Percentiles rank a stretch among this genome's conserved stretches.
These are phyloP conservation scores for Drosophila sordidapex DNA, from an alignment of 2,888 invertebrate genomes.

Conservation along the genomic window DNA sequence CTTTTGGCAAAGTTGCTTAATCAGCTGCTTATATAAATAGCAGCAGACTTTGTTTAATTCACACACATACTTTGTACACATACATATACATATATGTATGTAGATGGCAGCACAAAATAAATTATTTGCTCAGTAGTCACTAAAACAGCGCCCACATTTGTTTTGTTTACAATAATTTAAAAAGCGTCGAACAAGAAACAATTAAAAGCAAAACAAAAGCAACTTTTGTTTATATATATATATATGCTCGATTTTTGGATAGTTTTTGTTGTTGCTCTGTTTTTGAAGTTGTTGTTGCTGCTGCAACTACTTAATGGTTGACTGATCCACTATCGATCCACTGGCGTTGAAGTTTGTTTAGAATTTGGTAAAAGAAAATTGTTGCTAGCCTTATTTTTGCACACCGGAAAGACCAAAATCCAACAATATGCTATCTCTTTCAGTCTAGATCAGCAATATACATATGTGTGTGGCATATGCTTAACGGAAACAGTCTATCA, in stretches of 20 bases:
- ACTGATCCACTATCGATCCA: conserved; percentile 8
- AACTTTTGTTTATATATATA: conserved; percentile 51
- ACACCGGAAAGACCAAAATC: not conserved
- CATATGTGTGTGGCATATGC: conserved; percentile 6
- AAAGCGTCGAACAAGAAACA: conserved; percentile 54
- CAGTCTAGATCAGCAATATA: conserved; percentile 1
- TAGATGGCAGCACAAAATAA: conserved; percentile 20
- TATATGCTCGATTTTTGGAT: conserved; percentile 1
- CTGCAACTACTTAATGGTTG: conserved; percentile 33
- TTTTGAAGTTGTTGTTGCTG: conserved; percentile 14
- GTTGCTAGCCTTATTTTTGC: conserved; percentile 1
- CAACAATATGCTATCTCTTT: not conserved
- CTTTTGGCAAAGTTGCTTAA: conserved; percentile 34
- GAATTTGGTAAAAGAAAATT: conserved; percentile 15
- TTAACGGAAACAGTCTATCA: conserved; percentile 37
- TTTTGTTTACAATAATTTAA: conserved; percentile 76
- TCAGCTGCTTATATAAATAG: conserved; percentile 47
- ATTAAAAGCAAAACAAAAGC: conserved; percentile 39
- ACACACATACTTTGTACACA: not conserved
- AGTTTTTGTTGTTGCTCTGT: conserved; percentile 6
- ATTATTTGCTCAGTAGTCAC: conserved; percentile 70
- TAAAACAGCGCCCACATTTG: conserved; percentile 63
- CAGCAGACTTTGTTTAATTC: conserved; percentile 22
- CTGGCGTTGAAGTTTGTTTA: conserved; percentile 32
- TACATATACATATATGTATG: not conserved